phyloP scores from a whole-genome alignment of 2,113 vertebrate genomes.

The Semicossyphus pulcher region DNA sequence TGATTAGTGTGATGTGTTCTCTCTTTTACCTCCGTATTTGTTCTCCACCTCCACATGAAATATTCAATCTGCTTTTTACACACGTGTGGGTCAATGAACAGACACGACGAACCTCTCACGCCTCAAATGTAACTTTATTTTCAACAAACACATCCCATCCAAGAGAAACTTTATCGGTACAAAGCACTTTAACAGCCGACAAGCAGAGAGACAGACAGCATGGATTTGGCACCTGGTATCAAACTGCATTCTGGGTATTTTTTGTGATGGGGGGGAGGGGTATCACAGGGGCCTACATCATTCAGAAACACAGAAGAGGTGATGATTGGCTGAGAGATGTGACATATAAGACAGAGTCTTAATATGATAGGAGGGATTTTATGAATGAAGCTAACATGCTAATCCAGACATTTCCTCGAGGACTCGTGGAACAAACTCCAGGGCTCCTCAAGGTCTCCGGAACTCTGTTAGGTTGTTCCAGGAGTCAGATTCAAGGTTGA shows the following conservation, averaged over 20 bases:
- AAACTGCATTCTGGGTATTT: constrained; percentile 48
- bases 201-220: constrained; percentile 13
- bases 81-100: neutral
- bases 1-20: too few relatives aligned
- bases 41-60: too few relatives aligned
- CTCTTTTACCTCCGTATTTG: too few relatives aligned
- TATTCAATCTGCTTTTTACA: too few relatives aligned
- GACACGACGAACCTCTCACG: neutral
- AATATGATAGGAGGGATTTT: constrained; percentile 30
- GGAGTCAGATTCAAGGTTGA: too few relatives aligned
- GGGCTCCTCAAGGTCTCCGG: neutral
- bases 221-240: constrained; percentile 49
- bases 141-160: neutral
- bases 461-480: neutral
- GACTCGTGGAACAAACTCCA: too few relatives aligned
- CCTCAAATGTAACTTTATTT: neutral
- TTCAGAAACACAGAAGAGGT: constrained; percentile 26
- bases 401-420: too few relatives aligned
- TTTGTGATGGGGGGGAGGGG: neutral
- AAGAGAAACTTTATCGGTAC: constrained; percentile 63
- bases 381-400: neutral
- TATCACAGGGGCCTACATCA: neutral
- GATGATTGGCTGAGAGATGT: constrained; percentile 21
- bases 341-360: constrained; percentile 13
- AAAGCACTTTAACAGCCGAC: constrained; percentile 50